phyloP scores from a whole-genome alignment of 2,797 vertebrate species.

The Sphaeramia orbicularis region DNA sequence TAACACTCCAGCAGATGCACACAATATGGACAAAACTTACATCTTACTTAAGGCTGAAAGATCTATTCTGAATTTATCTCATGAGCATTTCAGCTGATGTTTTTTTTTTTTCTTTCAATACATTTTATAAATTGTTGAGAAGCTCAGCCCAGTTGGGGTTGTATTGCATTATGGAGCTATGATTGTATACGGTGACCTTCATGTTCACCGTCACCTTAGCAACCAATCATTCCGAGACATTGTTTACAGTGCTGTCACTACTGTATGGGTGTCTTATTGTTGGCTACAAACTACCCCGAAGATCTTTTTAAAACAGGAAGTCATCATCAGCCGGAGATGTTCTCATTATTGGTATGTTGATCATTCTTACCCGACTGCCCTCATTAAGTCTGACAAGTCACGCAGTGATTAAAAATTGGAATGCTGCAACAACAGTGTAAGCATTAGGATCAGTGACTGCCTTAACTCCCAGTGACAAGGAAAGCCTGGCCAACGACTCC shows the following conservation, averaged over 20 bases:
- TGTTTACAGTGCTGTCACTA: conserved; percentile 8
- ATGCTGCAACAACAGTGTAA: conserved; percentile 96
- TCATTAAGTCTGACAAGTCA: conserved; percentile 97
- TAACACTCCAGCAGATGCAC: conserved; percentile 32
- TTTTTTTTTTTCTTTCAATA: conserved; percentile 29
- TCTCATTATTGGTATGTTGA: conserved; percentile 87
- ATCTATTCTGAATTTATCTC: conserved; percentile 21
- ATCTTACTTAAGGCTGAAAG: conserved; percentile 32
- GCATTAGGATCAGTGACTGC: conserved; percentile 95
- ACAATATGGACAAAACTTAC: conserved; percentile 29
- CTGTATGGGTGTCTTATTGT: conserved; percentile 4
- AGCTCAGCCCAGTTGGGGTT: conserved; percentile 50
- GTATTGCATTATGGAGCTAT: conserved; percentile 57
- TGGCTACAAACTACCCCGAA: conserved; percentile 19
- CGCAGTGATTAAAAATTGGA: conserved; percentile 97
- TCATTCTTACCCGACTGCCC: conserved; percentile 89
- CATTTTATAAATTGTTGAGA: conserved; percentile 53
- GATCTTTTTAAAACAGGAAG: conserved; percentile 68
- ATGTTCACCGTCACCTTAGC: conserved; percentile 59
- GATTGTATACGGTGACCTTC: conserved; percentile 68
- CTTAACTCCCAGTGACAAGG: conserved; percentile 94
- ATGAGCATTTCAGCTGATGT: neutral
- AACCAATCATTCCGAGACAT: conserved; percentile 43
- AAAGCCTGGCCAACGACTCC: conserved; percentile 93
- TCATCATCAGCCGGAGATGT: conserved; percentile 79